These are phyloP conservation scores for Helleia helle DNA, from an alignment of 2,888 invertebrate genomes.

Conservation along the genomic window DNA sequence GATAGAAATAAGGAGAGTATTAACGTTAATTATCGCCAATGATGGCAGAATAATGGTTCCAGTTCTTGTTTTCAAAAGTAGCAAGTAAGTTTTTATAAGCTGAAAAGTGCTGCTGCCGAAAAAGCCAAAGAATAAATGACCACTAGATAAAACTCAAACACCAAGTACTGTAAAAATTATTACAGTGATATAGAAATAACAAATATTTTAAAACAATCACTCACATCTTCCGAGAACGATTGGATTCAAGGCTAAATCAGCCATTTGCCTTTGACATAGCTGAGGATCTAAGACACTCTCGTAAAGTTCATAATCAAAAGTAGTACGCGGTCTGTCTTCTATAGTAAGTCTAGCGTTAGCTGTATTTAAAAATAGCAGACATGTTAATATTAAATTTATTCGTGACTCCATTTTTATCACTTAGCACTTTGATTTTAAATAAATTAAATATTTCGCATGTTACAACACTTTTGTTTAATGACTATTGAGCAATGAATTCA, in stretches of 20 bases:
- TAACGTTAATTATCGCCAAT: too few relatives aligned
- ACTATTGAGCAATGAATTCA: conserved; percentile 3
- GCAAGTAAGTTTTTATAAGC: too few relatives aligned
- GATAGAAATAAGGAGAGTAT: too few relatives aligned
- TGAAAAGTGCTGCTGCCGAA: too few relatives aligned
- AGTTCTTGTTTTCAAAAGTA: too few relatives aligned
- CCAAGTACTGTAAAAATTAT: too few relatives aligned
- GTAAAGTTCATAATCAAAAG: conserved; percentile 40
- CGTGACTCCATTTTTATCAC: conserved; percentile 13
- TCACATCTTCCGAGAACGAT: conserved; percentile 37
- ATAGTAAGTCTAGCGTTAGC: conserved; percentile 12
- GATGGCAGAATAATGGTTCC: too few relatives aligned
- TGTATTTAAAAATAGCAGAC: conserved; percentile 2
- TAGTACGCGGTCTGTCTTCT: conserved; percentile 26
- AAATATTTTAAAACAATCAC: conserved; percentile 26
- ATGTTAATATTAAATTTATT: conserved; percentile 9
- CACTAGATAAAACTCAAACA: too few relatives aligned
- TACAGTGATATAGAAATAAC: too few relatives aligned
- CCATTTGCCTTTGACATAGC: conserved; percentile 41
- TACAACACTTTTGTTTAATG: background rate
- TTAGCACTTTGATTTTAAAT: background rate
- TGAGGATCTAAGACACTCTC: conserved; percentile 39
- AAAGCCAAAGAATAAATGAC: too few relatives aligned
- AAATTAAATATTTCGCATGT: background rate
- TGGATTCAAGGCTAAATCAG: conserved; percentile 28